Base-by-base conservation (phyloP, 2,113 vertebrate species). In the Urocitellus parryii region DNA sequence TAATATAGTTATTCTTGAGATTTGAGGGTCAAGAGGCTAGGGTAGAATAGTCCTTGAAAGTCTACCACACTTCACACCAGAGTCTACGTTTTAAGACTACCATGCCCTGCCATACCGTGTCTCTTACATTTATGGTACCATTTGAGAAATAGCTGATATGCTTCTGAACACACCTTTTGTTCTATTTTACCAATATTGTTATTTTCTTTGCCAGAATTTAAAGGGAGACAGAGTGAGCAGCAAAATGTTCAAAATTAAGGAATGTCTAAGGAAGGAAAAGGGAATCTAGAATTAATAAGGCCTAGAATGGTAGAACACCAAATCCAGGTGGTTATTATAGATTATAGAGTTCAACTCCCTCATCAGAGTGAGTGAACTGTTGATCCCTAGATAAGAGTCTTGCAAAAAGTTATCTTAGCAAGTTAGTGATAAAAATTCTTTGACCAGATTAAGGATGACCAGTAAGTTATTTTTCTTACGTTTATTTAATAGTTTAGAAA, bases 401-500 rank as follows among this genome's bases (percentile, higher is more conserved):
- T 65, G 17, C 39, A 92, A 42, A 91, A 86, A 94, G 4, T 58
- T 11, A 20, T 85, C 63, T 89, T 32, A 86, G 51, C 29, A 86
- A 74, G 24, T 85, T 68, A 86, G 72, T 53, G 53, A 74, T 17
- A 68, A 88, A 27, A 82, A 82, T 78, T 18, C 24, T 68, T 92
- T 82, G n/a, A 77, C 42, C 9, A 27, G 32, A 39, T n/a, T 45
- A n/a, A 27, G 1, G n/a, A 87, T 82, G 42, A 79, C 20, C 17
- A 63, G 7, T 22, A 78, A 37, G 22, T 82, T 81, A 37, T 84
- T 86, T 87, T 90, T 89, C 83, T 88, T 68, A 92, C 16, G 63
- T 80, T 72, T 94, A 73, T 58, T 96, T 82, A 86, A 87, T 27
- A 92, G 25, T 78, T 48, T 37, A 63, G 5, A 12, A 91, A 45